These are phyloP conservation scores for Eretmocerus hayati DNA, from an alignment of 2,888 invertebrate species.

Conservation along the genomic window DNA sequence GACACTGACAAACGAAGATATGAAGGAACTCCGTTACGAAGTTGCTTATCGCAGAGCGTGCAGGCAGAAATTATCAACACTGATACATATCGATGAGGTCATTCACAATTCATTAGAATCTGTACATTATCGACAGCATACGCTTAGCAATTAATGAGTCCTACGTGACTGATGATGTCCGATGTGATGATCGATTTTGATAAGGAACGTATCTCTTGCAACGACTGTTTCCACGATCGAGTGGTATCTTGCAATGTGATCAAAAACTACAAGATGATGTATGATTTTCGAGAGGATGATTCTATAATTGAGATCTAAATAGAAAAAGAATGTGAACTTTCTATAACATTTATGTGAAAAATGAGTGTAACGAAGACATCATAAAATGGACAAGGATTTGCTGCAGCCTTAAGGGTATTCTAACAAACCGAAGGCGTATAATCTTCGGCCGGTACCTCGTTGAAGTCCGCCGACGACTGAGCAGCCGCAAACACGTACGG, in stretches of 20 bases:
- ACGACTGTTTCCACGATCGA: not conserved
- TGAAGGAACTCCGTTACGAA: too few species aligned
- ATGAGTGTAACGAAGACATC: not conserved
- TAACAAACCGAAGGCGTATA: constrained; percentile 79
- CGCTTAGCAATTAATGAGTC: too few species aligned
- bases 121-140: too few species aligned
- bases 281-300: not conserved
- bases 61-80: too few species aligned
- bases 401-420: constrained; percentile 30
- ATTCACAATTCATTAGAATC: too few species aligned
- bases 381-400: constrained; percentile 12
- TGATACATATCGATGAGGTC: not conserved
- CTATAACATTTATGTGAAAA: constrained; percentile 3
- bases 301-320: not conserved
- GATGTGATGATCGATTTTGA: too few species aligned
- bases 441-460: constrained; percentile 81
- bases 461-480: constrained; percentile 85
- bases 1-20: too few species aligned
- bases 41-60: not conserved
- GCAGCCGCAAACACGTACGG: constrained; percentile 10
- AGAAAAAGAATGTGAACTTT: constrained; percentile 1
- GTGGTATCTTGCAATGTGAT: not conserved
- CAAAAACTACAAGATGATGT: not conserved
- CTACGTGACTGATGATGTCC: too few species aligned
- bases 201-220: too few species aligned